phyloP scores from a whole-genome alignment of 2,113 vertebrate genomes.

The Gavialis gangeticus region DNA sequence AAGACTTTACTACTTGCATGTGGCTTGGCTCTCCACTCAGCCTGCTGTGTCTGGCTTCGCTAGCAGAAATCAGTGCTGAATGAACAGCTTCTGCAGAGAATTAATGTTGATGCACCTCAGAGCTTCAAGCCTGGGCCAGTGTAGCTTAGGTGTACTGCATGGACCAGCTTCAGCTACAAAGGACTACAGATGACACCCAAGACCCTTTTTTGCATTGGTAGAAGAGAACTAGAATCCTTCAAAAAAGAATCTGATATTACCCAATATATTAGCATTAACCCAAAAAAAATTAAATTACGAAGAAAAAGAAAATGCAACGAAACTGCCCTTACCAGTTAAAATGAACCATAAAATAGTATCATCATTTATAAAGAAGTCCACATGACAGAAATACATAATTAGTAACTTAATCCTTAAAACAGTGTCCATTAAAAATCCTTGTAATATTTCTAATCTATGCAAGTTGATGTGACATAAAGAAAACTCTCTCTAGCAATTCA shows the following conservation, averaged over 20 bases:
- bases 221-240: background rate
- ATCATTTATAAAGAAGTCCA: slow-evolving; percentile 20
- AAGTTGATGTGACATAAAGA: slow-evolving; percentile 17
- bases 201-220: background rate
- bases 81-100: background rate
- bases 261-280: background rate
- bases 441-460: slow-evolving; percentile 25
- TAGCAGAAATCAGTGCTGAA: background rate
- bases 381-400: slow-evolving; percentile 41
- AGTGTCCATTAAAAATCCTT: slow-evolving; percentile 29
- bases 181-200: background rate
- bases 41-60: background rate
- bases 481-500: background rate
- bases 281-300: background rate
- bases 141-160: background rate
- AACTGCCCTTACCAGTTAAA: background rate
- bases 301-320: slow-evolving; percentile 8
- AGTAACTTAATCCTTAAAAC: slow-evolving; percentile 14
- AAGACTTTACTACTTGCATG: background rate
- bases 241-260: background rate
- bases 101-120: background rate
- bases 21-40: background rate
- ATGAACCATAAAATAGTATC: slow-evolving; percentile 6
- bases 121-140: background rate
- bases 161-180: background rate